phyloP scores from a whole-genome alignment of 1,140 invertebrate species.

The Heliconius congener region DNA sequence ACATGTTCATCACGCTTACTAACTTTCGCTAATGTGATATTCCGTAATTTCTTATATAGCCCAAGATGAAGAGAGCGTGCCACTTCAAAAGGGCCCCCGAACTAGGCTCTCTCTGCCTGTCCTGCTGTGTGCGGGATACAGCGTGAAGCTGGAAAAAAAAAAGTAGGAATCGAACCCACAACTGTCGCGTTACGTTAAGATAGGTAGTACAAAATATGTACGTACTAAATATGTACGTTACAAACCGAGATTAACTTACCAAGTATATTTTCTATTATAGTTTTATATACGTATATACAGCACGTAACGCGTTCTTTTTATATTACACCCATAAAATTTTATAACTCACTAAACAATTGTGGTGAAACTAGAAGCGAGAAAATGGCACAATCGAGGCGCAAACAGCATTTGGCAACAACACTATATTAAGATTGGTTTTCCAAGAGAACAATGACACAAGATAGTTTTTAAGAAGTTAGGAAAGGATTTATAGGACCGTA shows the following conservation, averaged over 20 bases:
- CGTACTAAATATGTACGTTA: no score
- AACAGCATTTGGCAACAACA: constrained; percentile 72
- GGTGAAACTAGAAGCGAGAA: constrained; percentile 46
- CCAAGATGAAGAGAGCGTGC: no score
- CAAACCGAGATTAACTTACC: not conserved
- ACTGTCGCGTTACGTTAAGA: no score
- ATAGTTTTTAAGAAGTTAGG: constrained; percentile 71
- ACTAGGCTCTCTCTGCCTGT: no score
- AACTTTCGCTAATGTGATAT: no score
- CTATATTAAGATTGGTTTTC: constrained; percentile 74
- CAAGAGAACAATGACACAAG: constrained; percentile 65
- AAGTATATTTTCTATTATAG: constrained; percentile 5
- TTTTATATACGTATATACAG: not conserved
- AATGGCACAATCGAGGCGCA: constrained; percentile 53
- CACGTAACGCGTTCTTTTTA: constrained; percentile 9
- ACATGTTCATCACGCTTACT: no score
- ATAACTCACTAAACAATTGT: constrained; percentile 38
- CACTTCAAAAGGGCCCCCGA: no score
- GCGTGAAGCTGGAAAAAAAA: no score
- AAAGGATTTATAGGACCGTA: constrained; percentile 71
- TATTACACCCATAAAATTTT: constrained; percentile 32
- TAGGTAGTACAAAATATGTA: no score
- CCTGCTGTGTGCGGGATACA: no score
- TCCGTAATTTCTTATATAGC: no score
- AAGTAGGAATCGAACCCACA: no score